Base-by-base conservation (phyloP, 1,140 invertebrate genomes). In the Gryon sp. region DNA sequence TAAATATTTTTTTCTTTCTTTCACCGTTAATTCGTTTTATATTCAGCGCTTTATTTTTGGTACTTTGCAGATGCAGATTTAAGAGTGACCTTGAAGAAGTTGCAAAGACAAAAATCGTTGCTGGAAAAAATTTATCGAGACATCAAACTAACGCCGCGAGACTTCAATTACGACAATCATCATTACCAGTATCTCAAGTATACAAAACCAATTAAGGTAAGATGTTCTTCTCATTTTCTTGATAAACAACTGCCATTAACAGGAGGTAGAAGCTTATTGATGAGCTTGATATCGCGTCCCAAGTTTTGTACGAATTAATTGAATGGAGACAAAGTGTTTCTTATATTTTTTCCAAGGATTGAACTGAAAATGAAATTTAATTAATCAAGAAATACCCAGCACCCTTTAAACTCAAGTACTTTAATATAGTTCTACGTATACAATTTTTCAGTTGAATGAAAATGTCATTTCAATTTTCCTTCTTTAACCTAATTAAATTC, bases 151-250 rank as follows among this genome's bases (percentile, higher is more conserved):
- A 93, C 92, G 4, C 93, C 93, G 4, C 92, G 93, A 78, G 93
- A 94, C 83, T 94, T 94, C 84, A 94, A 93, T 83, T 94, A 93
- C 80, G 93, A 94, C 77, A 94, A 94, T 89, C 94, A 94, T 86
- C 93, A 94, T 85, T 94, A 94, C 86, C 94, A 94, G 79, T 94
- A 94, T 82, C 92, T 94, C 76, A 94, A 94, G 84, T 94, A 94
- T 81, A 93, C 92, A 14, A 93, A 93, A 80, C 92, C 92, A 74
- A 90, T 90, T 78, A 94, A 94, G 89, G 92, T 92, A 82, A 89
- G 86, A 70, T 32, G 9, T 66, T n/a, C 48, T 63, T 63, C 19
- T 59, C 50, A 63, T 48, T 73, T 73, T 63, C 57, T 55, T 55
- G 36, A 62, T 38, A 22, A 55, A 46, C 48, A 41, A 8, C 38